Conservation (phyloP, 2,888 invertebrate genomes). For the Ochropleura plecta region DNA sequence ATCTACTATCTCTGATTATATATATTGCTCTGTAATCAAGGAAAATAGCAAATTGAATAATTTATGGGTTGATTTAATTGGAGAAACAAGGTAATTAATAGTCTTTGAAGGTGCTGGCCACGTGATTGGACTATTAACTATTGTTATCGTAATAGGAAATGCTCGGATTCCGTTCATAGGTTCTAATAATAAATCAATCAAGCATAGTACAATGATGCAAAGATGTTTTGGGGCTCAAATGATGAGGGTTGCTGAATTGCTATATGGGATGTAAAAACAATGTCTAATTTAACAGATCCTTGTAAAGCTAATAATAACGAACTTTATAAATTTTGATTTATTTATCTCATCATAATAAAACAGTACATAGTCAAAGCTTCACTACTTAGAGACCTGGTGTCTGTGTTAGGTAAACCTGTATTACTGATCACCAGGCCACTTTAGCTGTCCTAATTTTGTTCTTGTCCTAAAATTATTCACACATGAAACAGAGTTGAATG, state of each 20-base stretch:
- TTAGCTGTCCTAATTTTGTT: too few relatives aligned
- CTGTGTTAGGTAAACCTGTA: too few relatives aligned
- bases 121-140: conserved; percentile 15
- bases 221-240: too few relatives aligned
- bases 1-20: too few relatives aligned
- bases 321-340: too few relatives aligned
- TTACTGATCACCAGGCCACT: too few relatives aligned
- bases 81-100: conserved; percentile 19
- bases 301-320: neutral
- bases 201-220: neutral
- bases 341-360: too few relatives aligned
- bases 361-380: too few relatives aligned
- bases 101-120: conserved; percentile 22
- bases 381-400: too few relatives aligned
- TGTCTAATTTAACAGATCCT: neutral
- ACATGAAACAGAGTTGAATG: neutral
- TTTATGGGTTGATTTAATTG: conserved; percentile 29
- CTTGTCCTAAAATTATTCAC: too few relatives aligned
- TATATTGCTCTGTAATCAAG: neutral
- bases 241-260: neutral
- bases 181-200: neutral
- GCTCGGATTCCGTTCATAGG: neutral
- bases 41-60: conserved; percentile 1
- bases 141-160: conserved; percentile 28
- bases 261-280: neutral